Base-by-base conservation (phyloP, 2,888 invertebrate genomes). In the Cerastis rubricosa region DNA sequence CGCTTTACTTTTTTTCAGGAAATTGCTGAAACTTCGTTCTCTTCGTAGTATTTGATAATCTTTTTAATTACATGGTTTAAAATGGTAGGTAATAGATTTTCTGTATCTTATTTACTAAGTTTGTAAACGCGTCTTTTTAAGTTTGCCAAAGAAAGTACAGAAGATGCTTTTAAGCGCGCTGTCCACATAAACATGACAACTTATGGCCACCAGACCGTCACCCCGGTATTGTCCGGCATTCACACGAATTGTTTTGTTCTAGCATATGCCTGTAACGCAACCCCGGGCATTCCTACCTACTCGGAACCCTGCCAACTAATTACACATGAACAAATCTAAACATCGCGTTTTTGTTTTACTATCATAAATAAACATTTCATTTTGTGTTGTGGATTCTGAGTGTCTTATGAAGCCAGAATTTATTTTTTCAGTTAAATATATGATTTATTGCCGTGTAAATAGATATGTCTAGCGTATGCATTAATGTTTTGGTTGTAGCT, bases 211-310 rank as follows among this genome's bases (percentile, higher is more conserved):
- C 85, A 40, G 80, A 89, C 22, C 87, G 77, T 90, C 92, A 93
- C 93, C 92, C 94, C 86, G 93, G 76, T 89, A 93, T 94, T 95
- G 96, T 95, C 96, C 96, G 87, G 94, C 89, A 90, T 95, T 95
- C 94, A 93, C 94, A 95, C 91, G 94, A 95, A 94, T 92, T 92
- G 95, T 95, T 95, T 95, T 94, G 94, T 95, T 95, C 94, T 93
- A 94, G 92, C 88, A 92, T 91, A 92, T 92, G 92, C 90, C 91
- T 87, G 91, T 92, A 91, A 92, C 90, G 88, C 90, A 89, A 90
- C 93, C 93, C 92, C 85, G 80, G 71, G 76, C 92, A 93, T 93
- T 93, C 93, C 92, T 94, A 92, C 95, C 95, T 95, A 96, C 95
- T 95, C 93, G 96, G 96, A 95, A 91, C 91, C 85, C 81, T 94